Base-by-base conservation (phyloP, 2,113 vertebrate genomes). In the Myxocyprinus asiaticus region DNA sequence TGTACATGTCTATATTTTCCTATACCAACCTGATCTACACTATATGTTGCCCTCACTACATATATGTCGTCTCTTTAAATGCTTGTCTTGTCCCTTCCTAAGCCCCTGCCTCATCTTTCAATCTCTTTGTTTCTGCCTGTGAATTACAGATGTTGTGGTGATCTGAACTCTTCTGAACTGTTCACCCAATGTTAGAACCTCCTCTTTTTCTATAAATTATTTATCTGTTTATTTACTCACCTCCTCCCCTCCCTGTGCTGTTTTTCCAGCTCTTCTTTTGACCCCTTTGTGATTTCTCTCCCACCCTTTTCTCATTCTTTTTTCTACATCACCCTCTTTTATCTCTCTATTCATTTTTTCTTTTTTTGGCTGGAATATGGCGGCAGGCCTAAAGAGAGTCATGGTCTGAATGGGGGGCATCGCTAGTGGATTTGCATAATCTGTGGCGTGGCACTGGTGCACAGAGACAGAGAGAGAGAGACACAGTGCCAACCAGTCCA, bases 391-490 rank as follows among this genome's bases (percentile, higher is more conserved):
- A 76, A 81, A 84, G 76, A 61, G 75, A 84, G 51, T 17, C 43
- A 65, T 76, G 75, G 17, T 61, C 63, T 73, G 48, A 64, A 70
- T 76, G 64, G 68, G 78, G 78, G 81, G 78, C 79, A 82, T 74
- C 77, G 65, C 48, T 33, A 69, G 79, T 83, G 84, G 84, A 94
- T 94, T 94, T 93, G 92, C 93, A 94, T 94, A 94, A 94, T 94
- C 90, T 91, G 85, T 89, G 90, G 88, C 86, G 88, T 89, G 81
- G 84, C 74, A 67, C 85, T 83, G 82, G 85, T 80, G 84, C 81
- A 82, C 81, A 82, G 79, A 81, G 78, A 81, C 75, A 61, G 78
- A 81, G 70, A 70, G 61, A 81, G 68, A 51, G 78, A 81, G 70
- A 70, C 53, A 78, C 79, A 77, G 85, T 92, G 92, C 91, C 92